Evolutionary conservation across 2,113 vertebrate species (phyloP).

Genomic region (Plotosus lineatus): DNA sequence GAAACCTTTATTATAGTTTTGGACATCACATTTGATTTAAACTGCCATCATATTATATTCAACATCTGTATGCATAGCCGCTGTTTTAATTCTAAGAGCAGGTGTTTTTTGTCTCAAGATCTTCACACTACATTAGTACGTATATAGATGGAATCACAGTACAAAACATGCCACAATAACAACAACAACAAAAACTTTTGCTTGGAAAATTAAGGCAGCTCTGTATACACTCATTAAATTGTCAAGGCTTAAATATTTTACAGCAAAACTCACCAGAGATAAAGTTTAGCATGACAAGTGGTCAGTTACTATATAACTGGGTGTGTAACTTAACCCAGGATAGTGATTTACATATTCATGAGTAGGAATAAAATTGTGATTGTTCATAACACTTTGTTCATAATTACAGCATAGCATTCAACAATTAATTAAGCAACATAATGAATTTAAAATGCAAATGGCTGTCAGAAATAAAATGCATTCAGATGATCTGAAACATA

Average conservation of each 20-base stretch:
- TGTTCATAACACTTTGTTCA: not conserved
- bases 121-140: not conserved
- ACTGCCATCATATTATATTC: not conserved
- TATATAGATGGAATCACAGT: not conserved
- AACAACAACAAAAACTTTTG: not conserved
- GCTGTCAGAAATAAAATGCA: not conserved
- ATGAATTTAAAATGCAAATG: not conserved
- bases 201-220: not conserved
- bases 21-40: not conserved
- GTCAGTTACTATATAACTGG: not conserved
- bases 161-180: not conserved
- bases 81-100: not conserved
- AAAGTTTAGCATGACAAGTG: not conserved
- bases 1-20: not conserved
- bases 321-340: not conserved
- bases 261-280: not conserved
- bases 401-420: not conserved
- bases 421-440: not conserved
- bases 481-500: not conserved
- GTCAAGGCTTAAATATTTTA: not conserved
- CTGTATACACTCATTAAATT: not conserved
- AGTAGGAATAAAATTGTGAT: not conserved
- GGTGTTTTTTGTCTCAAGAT: not conserved
- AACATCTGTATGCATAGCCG: not conserved
- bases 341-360: conserved; percentile 30